Base-by-base conservation (phyloP, 1,140 invertebrate genomes). In the Ceratosolen fusciceps region DNA sequence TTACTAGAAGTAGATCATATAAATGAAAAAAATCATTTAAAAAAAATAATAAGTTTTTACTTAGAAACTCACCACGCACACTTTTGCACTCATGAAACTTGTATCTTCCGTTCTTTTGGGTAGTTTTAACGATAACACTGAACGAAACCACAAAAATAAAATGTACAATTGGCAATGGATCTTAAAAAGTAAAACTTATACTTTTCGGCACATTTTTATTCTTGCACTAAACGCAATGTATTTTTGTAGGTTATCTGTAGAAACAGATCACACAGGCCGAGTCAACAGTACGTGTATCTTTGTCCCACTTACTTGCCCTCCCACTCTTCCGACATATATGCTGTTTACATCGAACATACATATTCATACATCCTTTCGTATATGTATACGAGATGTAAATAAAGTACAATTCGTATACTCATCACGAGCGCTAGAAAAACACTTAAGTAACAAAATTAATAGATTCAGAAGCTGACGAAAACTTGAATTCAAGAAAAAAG, bases 181-280 rank as follows among this genome's bases (percentile, higher is more conserved):
- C 37, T 49, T 34, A 26, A 47, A 24, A 14, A 34, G 19, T 0
- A 21, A 29, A 60, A 24, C 8, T 29, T 39, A 39, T 19, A 2
- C 39, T 74, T 34, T 34, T 43, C 56, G 56, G 14, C 58, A 37
- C 74, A n/a, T 74, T 58, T 73, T 73, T 58, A 24, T 52, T 49
- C 52, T 73, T 9, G 19, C 26, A 58, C 52, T 73, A 14, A 7
- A 1, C 72, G 37, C 31, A 26, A 26, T 26, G 10, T 9, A 9
- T 56, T 70, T 74, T 77, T 77, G 21, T 77, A 77, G 75, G 75
- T 77, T 77, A 77, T 76, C 43, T 70, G 24, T 39, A 65, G 16
- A 31, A 47, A 37, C 47, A 37, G 74, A 77, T 47, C 47, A 31
- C 74, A 54, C 62, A 54, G 9, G 39, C 31, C n/a, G 4, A 47